Conservation (phyloP, 2,113 vertebrate species). For the Podarcis muralis region DNA sequence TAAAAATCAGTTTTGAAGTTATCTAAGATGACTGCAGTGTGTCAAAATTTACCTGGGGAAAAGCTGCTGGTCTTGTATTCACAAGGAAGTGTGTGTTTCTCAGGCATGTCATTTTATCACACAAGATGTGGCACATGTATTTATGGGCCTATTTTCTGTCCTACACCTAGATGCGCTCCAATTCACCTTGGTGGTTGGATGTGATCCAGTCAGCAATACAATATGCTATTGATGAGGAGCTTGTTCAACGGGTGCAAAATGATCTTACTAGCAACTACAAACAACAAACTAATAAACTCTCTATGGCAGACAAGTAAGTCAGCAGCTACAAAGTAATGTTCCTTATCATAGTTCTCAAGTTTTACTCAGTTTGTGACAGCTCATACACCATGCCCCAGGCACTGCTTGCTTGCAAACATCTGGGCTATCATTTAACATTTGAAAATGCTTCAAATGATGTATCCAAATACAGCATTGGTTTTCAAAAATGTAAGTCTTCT, state of each 20-base stretch:
- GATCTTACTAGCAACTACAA: conserved; percentile 94
- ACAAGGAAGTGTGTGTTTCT: background rate
- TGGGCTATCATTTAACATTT: conserved; percentile 37
- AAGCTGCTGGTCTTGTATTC: background rate
- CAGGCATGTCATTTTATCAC: background rate
- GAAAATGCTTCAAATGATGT: background rate
- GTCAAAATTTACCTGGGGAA: background rate
- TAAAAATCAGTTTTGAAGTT: background rate
- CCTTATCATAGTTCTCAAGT: background rate
- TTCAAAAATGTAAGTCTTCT: conserved; percentile 16
- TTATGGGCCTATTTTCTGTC: conserved; percentile 14
- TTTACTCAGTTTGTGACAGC: conserved; percentile 7
- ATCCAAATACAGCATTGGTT: conserved; percentile 21
- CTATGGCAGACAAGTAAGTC: conserved; percentile 96
- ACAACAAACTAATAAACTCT: conserved; percentile 87
- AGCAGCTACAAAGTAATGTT: conserved; percentile 33
- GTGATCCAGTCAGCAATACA: conserved; percentile 88
- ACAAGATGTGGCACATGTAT: background rate
- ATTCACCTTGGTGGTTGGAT: conserved; percentile 95
- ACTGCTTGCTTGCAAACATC: conserved; percentile 13
- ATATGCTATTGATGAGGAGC: conserved; percentile 87
- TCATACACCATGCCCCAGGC: conserved; percentile 22
- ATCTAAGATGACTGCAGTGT: background rate
- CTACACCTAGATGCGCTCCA: conserved; percentile 71
- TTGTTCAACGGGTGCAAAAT: conserved; percentile 91